Percentiles rank a stretch among this genome's conserved stretches.
Evolutionary conservation across 2,113 vertebrate species (phyloP).

Genomic region (Ciconia maguari): DNA sequence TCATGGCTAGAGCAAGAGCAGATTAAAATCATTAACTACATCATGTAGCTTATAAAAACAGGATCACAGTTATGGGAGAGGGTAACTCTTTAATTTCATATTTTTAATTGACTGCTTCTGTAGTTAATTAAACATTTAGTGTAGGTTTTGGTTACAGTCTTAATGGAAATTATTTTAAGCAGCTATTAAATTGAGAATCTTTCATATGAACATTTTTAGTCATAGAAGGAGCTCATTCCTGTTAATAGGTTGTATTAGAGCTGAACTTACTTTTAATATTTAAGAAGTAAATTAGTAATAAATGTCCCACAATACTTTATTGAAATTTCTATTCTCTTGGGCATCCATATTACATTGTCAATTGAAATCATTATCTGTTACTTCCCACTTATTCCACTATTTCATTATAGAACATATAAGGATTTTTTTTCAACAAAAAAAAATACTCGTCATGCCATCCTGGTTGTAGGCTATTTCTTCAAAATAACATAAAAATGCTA

Average conservation of each 20-base stretch:
- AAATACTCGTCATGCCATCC: neutral
- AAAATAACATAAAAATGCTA: neutral
- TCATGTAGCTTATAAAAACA: conserved; percentile 26
- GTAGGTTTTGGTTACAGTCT: conserved; percentile 36
- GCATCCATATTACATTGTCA: neutral
- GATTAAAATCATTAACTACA: conserved; percentile 55
- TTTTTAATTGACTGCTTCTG: conserved; percentile 60
- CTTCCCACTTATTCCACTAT: neutral
- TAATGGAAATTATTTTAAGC: conserved; percentile 61
- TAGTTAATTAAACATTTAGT: conserved; percentile 69
- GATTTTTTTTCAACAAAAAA: neutral
- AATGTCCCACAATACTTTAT: neutral
- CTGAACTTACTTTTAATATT: neutral
- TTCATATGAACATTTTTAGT: conserved; percentile 8
- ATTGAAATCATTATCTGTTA: neutral
- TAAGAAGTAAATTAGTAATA: neutral
- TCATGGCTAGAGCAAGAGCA: conserved; percentile 28
- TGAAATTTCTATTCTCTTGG: neutral
- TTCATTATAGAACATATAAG: neutral
- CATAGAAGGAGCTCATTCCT: neutral
- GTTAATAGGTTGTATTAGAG: neutral
- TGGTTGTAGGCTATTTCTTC: neutral
- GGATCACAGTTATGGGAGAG: conserved; percentile 1
- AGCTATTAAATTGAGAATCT: conserved; percentile 35
- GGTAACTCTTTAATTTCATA: conserved; percentile 62